Conservation (phyloP, 2,888 invertebrate species). For the Pyralis farinalis region DNA sequence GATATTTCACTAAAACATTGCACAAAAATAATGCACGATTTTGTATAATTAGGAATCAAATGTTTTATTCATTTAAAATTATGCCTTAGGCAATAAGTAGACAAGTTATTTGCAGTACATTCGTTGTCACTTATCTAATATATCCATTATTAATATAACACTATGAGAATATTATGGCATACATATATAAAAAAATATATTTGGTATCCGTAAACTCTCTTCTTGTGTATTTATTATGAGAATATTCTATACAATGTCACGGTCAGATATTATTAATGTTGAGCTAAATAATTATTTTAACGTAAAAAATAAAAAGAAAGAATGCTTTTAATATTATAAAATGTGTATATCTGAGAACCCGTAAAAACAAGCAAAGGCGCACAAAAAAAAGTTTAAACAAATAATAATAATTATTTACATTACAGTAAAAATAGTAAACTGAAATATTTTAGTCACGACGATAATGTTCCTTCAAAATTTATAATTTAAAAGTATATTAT, state of each 20-base stretch:
- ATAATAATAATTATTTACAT: too few relatives aligned
- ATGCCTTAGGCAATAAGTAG: neutral
- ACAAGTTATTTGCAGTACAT: neutral
- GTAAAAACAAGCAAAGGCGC: too few relatives aligned
- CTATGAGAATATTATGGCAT: slow-evolving; percentile 6
- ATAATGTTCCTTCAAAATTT: too few relatives aligned
- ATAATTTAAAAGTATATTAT: too few relatives aligned
- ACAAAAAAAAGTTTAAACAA: too few relatives aligned
- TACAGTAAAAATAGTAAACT: too few relatives aligned
- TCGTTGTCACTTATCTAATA: neutral
- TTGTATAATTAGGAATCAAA: slow-evolving; percentile 11
- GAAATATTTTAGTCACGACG: too few relatives aligned
- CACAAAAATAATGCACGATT: slow-evolving; percentile 42
- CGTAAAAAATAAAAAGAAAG: too few relatives aligned
- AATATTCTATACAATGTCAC: neutral
- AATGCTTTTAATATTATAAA: too few relatives aligned
- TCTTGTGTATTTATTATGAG: neutral
- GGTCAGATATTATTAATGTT: neutral
- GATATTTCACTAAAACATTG: slow-evolving; percentile 29
- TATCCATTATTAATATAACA: neutral
- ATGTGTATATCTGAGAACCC: too few relatives aligned
- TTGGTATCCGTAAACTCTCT: neutral
- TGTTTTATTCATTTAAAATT: slow-evolving; percentile 1
- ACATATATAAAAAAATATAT: slow-evolving; percentile 11
- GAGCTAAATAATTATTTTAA: too few relatives aligned